Evolutionary conservation across 1,140 invertebrate species (phyloP), one percentile per base, ranked within the genome.

Genomic region (Zaprionus ornatus): DNA sequence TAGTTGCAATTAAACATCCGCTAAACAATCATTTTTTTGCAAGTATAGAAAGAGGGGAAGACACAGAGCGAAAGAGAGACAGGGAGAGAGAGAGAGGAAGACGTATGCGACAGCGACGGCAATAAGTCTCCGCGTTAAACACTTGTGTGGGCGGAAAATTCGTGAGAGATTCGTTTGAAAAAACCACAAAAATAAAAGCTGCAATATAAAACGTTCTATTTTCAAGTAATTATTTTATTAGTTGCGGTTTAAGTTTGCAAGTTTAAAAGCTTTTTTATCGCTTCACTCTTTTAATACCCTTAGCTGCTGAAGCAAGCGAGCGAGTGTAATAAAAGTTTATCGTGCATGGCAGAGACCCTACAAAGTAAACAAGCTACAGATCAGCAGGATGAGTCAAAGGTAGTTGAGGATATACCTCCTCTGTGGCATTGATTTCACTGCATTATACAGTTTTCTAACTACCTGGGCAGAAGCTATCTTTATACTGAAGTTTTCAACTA

Each of bases 1-100:
- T 91, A 91, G 87, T 87, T 91, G 82, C 87, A 91, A 91, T 91
- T 91, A 91, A 91, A 87, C 87, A 91, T 91, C 87, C 87, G 87
- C 88, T 84, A 91, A 91, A 91, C 87, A 91, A 91, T 91, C 90
- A 90, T 90, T 82, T 86, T 82, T 86, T 74, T 37, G 27, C 59
- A 23, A 61, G 21, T 35, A 48, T 52, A 25, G 45, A 23, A 48
- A 25, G 45, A 17, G 15, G 19, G 42, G 4, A 17, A 23, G 25
- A 48, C 12, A 17, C 10, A 1, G 12, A n/a, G 1, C 1, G 61
- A 9, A 13, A 4, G 23, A 27, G 15, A 9, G 25, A 4, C 9
- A 7, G 29, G 15, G n/a, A 0, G 12, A 55, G 27, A 21, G 12
- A 21, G 25, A 54, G 15, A 17, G 40, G 40, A 64, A 52, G 48